These are phyloP conservation scores for Syrmaticus mikado DNA, from an alignment of 2,113 vertebrate genomes.

Conservation along the genomic window DNA sequence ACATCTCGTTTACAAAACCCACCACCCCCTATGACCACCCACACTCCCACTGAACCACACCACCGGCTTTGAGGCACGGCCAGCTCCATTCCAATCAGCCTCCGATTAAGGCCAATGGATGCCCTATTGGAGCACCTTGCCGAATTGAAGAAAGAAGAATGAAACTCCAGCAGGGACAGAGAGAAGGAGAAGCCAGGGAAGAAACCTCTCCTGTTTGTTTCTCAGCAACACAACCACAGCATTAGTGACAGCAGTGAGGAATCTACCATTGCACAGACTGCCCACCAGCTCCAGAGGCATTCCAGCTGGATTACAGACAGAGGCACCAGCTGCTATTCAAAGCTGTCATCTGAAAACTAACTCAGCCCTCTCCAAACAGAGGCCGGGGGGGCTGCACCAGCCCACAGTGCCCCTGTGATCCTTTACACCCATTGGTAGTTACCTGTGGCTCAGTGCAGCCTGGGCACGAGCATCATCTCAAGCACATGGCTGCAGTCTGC, in stretches of 20 bases:
- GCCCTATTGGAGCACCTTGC: too few species aligned
- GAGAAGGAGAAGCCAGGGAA: not conserved
- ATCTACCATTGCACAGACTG: constrained; percentile 3
- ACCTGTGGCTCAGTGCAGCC: too few species aligned
- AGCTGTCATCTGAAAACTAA: not conserved
- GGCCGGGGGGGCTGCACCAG: not conserved
- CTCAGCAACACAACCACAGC: not conserved
- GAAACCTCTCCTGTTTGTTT: constrained; percentile 41
- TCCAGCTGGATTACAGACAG: not conserved
- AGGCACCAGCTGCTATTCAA: not conserved
- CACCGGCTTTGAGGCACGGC: not conserved
- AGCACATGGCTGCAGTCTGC: constrained; percentile 2
- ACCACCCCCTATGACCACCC: not conserved
- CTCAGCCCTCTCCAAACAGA: not conserved
- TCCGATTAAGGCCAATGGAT: not conserved
- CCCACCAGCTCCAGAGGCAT: constrained; percentile 32
- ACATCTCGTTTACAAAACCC: not conserved
- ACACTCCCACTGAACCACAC: not conserved
- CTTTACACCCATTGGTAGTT: not conserved
- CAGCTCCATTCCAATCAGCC: not conserved
- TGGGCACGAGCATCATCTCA: constrained; percentile 5
- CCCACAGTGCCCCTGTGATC: not conserved
- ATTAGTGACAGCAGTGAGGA: constrained; percentile 7
- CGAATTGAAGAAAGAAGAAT: not conserved
- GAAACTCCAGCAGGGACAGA: not conserved